These are phyloP conservation scores for Paramuricea clavata DNA, from an alignment of 92 coral and sea anemone species.

Conservation along the genomic window DNA sequence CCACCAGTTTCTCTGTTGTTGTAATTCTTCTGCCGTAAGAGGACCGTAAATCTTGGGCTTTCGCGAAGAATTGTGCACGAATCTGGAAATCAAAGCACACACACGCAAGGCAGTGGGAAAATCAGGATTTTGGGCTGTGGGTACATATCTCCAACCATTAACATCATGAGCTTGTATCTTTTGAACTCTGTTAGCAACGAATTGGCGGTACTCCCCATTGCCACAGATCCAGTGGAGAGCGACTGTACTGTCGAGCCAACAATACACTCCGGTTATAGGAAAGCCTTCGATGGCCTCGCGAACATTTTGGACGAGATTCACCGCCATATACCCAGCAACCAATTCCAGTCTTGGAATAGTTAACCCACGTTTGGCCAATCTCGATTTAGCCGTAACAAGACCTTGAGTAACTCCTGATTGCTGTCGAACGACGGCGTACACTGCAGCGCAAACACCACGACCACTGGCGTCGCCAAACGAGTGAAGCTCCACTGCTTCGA, in stretches of 20 bases:
- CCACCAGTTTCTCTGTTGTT: conserved; percentile 42
- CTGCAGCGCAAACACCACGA: not conserved
- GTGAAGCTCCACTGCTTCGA: not conserved
- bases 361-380: too few species aligned
- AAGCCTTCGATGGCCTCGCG: not conserved
- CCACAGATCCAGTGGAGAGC: not conserved
- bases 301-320: not conserved
- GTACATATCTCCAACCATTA: not conserved
- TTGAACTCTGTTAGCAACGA: not conserved
- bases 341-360: too few species aligned
- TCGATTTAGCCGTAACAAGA: too few species aligned
- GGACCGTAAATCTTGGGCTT: not conserved
- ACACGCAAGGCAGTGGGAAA: conserved; percentile 34
- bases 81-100: conserved; percentile 52
- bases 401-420: not conserved
- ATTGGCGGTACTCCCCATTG: not conserved
- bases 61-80: conserved; percentile 23
- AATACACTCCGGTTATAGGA: not conserved
- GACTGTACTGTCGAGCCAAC: not conserved
- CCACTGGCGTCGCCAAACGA: not conserved
- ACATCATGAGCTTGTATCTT: not conserved
- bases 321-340: too few species aligned
- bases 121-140: not conserved
- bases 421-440: not conserved
- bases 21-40: conserved; percentile 34